Evolutionary conservation across 2,113 vertebrate species (phyloP).

Genomic region (Hyperopisus bebe): DNA sequence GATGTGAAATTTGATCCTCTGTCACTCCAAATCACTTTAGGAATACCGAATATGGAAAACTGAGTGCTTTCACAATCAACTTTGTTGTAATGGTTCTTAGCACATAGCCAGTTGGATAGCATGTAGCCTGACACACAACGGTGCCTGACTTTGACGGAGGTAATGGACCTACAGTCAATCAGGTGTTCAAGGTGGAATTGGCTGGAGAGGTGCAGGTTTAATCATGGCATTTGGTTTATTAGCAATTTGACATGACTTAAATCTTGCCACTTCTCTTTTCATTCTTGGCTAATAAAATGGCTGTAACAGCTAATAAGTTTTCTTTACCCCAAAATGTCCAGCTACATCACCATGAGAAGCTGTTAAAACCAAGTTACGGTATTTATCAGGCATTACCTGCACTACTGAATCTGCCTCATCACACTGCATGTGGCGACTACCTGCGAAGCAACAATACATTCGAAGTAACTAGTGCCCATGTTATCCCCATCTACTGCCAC

Average conservation of each 20-base stretch:
- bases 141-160: neutral
- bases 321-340: neutral
- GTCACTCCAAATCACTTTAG: neutral
- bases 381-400: neutral
- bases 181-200: neutral
- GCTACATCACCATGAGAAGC: neutral
- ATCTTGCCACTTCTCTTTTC: neutral
- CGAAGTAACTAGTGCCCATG: no score
- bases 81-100: neutral
- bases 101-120: neutral
- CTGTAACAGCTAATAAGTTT: neutral
- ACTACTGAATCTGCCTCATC: neutral
- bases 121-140: neutral
- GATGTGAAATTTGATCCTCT: neutral
- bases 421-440: no score
- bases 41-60: neutral
- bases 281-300: neutral
- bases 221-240: neutral
- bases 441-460: no score
- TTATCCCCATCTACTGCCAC: no score
- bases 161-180: neutral
- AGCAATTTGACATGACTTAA: neutral
- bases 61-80: neutral
- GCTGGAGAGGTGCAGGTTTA: neutral
- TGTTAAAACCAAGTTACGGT: neutral